Evolutionary conservation across 1,140 invertebrate genomes (phyloP), one percentile per base, ranked within the genome.

Genomic region (Aphis craccivora): DNA sequence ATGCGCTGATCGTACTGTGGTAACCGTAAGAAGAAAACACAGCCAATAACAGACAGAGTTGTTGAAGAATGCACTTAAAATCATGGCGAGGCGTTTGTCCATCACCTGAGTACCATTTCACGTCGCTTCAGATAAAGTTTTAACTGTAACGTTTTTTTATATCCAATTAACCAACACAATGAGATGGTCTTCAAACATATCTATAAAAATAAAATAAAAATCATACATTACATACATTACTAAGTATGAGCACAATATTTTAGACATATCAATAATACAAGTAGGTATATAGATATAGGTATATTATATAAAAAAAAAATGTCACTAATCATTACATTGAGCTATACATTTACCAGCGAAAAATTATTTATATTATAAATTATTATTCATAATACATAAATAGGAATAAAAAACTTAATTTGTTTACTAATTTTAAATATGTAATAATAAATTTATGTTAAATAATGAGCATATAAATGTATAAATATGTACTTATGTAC

Each of bases 41-140:
- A 93, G 35, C 91, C 81, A 93, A 93, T 43, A 86, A 37, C 30
- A 40, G 45, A 40, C 23, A 35, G 76, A 45, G 35, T 86, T 86
- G 30, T 37, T 22, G n/a, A 48, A 86, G 18, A 84, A 23, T 43
- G 30, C 35, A 8, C 83, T 51, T 48, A 20, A n/a, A 83, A 43
- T 93, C 91, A 93, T 93, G 2, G 91, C 81, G 91, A 51, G 37
- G 81, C 23, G 76, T 84, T 84, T 9, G 91, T 93, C 90, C 90
- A 93, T 93, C 81, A 93, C 81, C 91, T 93, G 45, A 86, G 91
- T 84, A 93, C 91, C 91, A 93, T 93, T 84, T 93, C 91, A 93
- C 91, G 45, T 43, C n/a, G 14, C 81, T 11, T 37, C 23, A 0
- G n/a, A 45, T 90, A 11, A 14, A 53, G 14, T 37, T 53, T 55